Percentiles rank a stretch among this genome's conserved stretches.
phyloP scores from a whole-genome alignment of 2,113 vertebrate species.

The Lethenteron reissneri region DNA sequence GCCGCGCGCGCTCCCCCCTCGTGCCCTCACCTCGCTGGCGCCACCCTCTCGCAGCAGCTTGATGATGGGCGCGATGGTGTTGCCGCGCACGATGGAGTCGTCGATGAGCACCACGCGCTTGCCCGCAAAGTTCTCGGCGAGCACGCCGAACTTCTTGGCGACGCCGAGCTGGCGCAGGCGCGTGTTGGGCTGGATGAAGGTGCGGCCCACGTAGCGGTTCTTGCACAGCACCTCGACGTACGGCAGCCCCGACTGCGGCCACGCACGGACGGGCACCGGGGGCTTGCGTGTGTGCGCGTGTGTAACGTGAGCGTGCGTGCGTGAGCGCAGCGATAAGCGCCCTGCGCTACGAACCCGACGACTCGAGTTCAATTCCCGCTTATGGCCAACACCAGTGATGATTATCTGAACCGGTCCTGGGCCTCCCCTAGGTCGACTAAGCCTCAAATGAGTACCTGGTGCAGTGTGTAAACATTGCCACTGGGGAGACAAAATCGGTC shows the following conservation, averaged over 20 bases:
- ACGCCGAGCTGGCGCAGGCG: constrained; percentile 84
- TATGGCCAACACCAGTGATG: too few relatives aligned
- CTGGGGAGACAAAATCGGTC: too few relatives aligned
- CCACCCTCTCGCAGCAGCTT: constrained; percentile 84
- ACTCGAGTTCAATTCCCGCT: too few relatives aligned
- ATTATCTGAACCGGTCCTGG: too few relatives aligned
- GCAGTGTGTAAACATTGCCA: too few relatives aligned
- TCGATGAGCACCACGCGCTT: constrained; percentile 80
- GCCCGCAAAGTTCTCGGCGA: constrained; percentile 82
- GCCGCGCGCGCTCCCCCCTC: not conserved
- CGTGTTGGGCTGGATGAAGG: constrained; percentile 91
- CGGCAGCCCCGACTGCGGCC: constrained; percentile 46
- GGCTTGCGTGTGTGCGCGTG: too few relatives aligned
- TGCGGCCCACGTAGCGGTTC: constrained; percentile 86
- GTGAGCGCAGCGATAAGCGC: too few relatives aligned
- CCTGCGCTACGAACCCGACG: too few relatives aligned
- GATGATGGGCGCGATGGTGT: constrained; percentile 93
- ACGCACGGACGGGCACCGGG: too few relatives aligned
- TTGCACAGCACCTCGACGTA: constrained; percentile 91
- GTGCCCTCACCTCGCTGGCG: constrained; percentile 57
- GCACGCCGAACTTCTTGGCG: constrained; percentile 84
- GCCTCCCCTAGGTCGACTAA: too few relatives aligned
- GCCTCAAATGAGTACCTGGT: too few relatives aligned
- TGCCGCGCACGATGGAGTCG: constrained; percentile 90
- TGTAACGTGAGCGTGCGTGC: too few relatives aligned